Base-by-base conservation (phyloP, 2,888 invertebrate genomes). In the Melieria picta region DNA sequence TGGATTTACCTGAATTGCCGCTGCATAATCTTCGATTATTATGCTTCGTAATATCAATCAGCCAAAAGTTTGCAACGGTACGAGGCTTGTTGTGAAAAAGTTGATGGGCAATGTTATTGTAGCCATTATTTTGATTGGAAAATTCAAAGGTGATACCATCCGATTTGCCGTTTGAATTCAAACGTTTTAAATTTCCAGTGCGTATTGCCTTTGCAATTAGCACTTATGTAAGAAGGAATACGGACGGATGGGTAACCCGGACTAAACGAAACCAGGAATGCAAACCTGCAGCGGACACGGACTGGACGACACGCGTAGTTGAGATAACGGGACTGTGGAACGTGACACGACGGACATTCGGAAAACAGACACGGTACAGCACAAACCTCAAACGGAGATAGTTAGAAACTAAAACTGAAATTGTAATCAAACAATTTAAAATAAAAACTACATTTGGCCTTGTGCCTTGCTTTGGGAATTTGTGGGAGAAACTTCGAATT, bases 21-120 rank as follows among this genome's bases (percentile, higher is more conserved):
- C 46, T 56, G 46, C 56, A 65, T 13, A 9, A 45, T 3, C 45
- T 65, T 10, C 11, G 5, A 42, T 56, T 11, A 65, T 65, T 65
- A 11, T 65, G 10, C 1, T 65, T n/a, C 66, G 57, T 13, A 46
- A 57, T 13, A 57, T 66, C 11, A 66, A 66, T 56, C 6, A n/a
- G 56, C 45, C 57, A 56, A 10, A 45, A 43, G 45, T 65, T 43
- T 56, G 56, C 16, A 30, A 3, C 30, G 64, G 64, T 50, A 48
- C 7, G 16, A 50, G 64, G 9, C n/a, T 48, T 4, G 7, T 9
- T 7, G 52, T 64, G 11, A 64, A 64, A 30, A 50, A 5, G 13
- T 50, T 64, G 7, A 50, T 64, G 52, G 42, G 42, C 11, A 65
- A 65, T 52, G 16, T 63, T 48, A 47, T 63, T n/a, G 48, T 48